Conservation (phyloP, 2,888 invertebrate genomes). For the Mamestra brassicae region DNA sequence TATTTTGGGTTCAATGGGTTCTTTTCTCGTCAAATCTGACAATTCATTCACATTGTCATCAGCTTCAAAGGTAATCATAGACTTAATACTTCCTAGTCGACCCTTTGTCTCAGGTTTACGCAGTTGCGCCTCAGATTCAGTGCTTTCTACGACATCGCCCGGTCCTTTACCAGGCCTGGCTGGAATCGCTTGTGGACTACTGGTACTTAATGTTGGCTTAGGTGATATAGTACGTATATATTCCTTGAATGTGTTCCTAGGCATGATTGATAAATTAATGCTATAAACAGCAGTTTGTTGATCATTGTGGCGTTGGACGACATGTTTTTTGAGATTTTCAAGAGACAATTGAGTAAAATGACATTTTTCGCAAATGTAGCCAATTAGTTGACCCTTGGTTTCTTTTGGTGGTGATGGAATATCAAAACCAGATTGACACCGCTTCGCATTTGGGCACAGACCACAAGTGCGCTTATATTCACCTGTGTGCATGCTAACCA, state of each 20-base stretch:
- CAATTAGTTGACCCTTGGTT: conserved; percentile 84
- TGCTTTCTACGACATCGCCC: conserved; percentile 69
- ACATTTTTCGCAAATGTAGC: conserved; percentile 93
- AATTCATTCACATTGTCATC: conserved; percentile 69
- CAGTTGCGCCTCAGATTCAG: conserved; percentile 45
- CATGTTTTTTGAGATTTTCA: conserved; percentile 92
- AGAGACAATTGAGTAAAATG: conserved; percentile 93
- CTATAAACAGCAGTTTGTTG: conserved; percentile 86
- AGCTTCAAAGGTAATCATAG: conserved; percentile 83
- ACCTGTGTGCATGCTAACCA: conserved; percentile 94
- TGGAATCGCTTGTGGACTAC: conserved; percentile 72
- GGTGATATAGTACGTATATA: conserved; percentile 62
- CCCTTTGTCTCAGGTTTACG: conserved; percentile 24
- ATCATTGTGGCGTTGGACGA: conserved; percentile 89
- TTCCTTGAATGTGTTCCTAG: conserved; percentile 73
- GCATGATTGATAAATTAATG: conserved; percentile 82
- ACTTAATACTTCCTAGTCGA: conserved; percentile 69
- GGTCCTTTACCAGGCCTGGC: conserved; percentile 70
- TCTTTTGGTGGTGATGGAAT: conserved; percentile 86
- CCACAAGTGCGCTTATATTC: conserved; percentile 93
- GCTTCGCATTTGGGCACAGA: conserved; percentile 86
- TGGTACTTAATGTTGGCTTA: conserved; percentile 70
- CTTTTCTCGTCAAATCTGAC: conserved; percentile 54
- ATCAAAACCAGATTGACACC: conserved; percentile 80
- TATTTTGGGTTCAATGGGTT: conserved; percentile 48